Conservation (phyloP, 2,797 vertebrate species). For the Cacajao melanocephalus region DNA sequence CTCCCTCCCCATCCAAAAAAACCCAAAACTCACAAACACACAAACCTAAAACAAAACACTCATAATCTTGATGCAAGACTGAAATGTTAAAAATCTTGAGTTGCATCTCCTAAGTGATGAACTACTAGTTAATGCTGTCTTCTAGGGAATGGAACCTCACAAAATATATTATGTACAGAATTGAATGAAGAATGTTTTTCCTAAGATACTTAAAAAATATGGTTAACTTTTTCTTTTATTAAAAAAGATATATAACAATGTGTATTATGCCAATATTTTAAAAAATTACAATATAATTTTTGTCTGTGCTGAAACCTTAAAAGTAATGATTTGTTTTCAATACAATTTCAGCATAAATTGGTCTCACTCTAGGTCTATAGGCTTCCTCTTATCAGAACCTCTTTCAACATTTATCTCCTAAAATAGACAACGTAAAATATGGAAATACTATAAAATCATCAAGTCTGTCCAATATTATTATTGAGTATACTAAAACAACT, state of each 20-base stretch:
- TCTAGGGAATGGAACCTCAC: neutral
- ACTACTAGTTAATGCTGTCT: neutral
- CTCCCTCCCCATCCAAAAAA: neutral
- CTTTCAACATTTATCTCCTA: neutral
- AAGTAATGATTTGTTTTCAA: conserved; percentile 32
- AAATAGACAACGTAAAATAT: neutral
- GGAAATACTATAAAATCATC: neutral
- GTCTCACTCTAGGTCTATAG: neutral
- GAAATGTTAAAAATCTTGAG: neutral
- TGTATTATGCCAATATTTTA: neutral
- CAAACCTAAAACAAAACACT: neutral
- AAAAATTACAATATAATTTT: neutral
- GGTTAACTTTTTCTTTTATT: neutral
- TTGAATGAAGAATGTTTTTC: neutral
- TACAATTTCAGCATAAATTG: neutral
- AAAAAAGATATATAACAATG: neutral
- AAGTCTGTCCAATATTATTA: neutral
- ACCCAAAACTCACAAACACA: neutral
- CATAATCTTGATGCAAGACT: neutral
- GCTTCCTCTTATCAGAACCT: neutral
- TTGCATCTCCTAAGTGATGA: neutral
- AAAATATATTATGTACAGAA: neutral
- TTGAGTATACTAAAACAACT: conserved; percentile 19
- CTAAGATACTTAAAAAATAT: neutral
- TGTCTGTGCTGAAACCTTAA: neutral